These are phyloP conservation scores for Adelges cooleyi DNA, from an alignment of 1,140 invertebrate genomes.

Conservation along the genomic window DNA sequence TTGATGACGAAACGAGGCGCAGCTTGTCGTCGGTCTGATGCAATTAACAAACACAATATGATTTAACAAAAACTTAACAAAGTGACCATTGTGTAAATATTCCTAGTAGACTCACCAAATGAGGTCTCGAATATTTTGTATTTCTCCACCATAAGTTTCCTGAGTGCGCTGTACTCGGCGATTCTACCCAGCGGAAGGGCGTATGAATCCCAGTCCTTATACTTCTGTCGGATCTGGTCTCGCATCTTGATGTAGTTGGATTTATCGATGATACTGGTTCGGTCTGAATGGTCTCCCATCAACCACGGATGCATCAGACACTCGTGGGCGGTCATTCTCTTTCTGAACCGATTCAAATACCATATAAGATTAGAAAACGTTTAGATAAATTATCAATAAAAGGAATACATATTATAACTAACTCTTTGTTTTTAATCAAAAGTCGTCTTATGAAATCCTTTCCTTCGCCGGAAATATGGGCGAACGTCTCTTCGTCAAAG, in stretches of 20 bases:
- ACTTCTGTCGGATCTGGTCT: constrained; percentile 72
- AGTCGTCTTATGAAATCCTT: constrained; percentile 95
- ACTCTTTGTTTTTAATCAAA: constrained; percentile 89
- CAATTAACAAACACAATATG: too few relatives aligned
- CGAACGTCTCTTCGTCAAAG: constrained; percentile 90
- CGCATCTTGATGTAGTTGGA: constrained; percentile 75
- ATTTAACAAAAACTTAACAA: too few relatives aligned
- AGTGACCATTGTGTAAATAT: background rate
- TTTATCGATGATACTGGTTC: constrained; percentile 63
- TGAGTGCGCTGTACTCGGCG: constrained; percentile 92
- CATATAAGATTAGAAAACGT: background rate
- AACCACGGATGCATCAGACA: constrained; percentile 93
- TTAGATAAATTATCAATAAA: background rate
- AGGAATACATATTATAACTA: constrained; percentile 39
- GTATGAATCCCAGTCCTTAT: constrained; percentile 85
- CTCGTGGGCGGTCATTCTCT: constrained; percentile 96
- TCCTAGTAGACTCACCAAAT: constrained; percentile 55
- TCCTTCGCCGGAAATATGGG: constrained; percentile 85
- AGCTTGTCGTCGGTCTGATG: constrained; percentile 83
- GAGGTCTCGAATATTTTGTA: constrained; percentile 92
- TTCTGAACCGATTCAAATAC: constrained; percentile 47
- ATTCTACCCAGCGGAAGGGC: constrained; percentile 87
- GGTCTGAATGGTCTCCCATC: constrained; percentile 63
- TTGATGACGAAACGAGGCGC: constrained; percentile 95
- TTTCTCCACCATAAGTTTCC: constrained; percentile 90